A percentile compares a stretch with the other conserved stretches of the same genome.
These are phyloP conservation scores for Pseudochaenichthys georgianus DNA, from an alignment of 2,797 vertebrate species.

Conservation along the genomic window DNA sequence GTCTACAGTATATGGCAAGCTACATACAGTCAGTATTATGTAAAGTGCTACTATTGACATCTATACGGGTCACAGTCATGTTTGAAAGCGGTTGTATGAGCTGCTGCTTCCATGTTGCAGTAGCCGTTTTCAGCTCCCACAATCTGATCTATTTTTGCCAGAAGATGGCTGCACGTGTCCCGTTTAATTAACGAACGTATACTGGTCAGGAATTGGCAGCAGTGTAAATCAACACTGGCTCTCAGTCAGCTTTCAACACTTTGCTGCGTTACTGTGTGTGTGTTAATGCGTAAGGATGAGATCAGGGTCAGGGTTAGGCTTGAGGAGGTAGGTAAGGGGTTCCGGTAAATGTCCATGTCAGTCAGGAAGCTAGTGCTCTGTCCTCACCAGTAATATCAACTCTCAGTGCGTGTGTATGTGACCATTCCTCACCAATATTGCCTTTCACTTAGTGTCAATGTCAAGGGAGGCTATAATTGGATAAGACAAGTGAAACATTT, in stretches of 20 bases:
- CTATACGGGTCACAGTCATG: conserved; percentile 1
- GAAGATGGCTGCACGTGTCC: conserved; percentile 35
- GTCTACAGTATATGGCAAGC: not conserved
- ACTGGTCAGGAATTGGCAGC: conserved; percentile 53
- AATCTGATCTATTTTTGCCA: conserved; percentile 61
- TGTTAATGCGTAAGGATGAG: conserved; percentile 65
- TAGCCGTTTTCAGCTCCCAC: conserved; percentile 34
- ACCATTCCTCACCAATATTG: conserved; percentile 25
- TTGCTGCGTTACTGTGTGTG: conserved; percentile 45
- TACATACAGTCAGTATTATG: not conserved
- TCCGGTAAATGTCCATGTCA: conserved; percentile 2
- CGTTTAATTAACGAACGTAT: conserved; percentile 48
- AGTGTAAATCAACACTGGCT: conserved; percentile 64
- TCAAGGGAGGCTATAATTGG: conserved; percentile 19
- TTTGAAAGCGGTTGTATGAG: conserved; percentile 28
- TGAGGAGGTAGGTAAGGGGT: conserved; percentile 38
- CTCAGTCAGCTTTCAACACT: conserved; percentile 55
- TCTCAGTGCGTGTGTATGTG: conserved; percentile 28
- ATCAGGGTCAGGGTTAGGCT: conserved; percentile 15
- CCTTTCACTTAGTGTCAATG: conserved; percentile 47
- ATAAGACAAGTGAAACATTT: conserved; percentile 27
- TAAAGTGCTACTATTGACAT: not conserved
- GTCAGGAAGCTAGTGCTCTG: not conserved
- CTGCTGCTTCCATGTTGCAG: conserved; percentile 46
- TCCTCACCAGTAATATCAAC: not conserved